These are phyloP conservation scores for Zeuzera pyrina DNA, from an alignment of 2,888 invertebrate species.

Conservation along the genomic window DNA sequence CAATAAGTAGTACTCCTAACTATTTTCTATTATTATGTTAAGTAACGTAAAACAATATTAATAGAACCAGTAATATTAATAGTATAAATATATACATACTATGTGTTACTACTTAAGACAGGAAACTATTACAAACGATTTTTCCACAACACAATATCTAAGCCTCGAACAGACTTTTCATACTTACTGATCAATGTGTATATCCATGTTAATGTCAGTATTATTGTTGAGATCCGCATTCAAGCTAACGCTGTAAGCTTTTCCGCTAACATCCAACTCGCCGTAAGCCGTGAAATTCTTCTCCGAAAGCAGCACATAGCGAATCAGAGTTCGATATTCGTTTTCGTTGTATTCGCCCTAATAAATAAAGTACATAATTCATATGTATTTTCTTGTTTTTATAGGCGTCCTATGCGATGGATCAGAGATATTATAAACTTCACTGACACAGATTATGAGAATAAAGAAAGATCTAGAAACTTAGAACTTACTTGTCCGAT, in stretches of 20 bases:
- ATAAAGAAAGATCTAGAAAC: too few species aligned
- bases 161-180: too few species aligned
- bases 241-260: constrained; percentile 78
- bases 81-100: too few species aligned
- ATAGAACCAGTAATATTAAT: too few species aligned
- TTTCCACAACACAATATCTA: too few species aligned
- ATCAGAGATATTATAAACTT: neutral
- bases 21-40: too few species aligned
- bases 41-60: too few species aligned
- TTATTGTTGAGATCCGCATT: constrained; percentile 77
- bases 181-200: constrained; percentile 86
- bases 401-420: neutral
- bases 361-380: constrained; percentile 3
- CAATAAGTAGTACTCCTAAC: too few species aligned
- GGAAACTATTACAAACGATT: neutral
- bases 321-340: constrained; percentile 77
- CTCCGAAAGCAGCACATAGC: constrained; percentile 74
- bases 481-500: constrained; percentile 76
- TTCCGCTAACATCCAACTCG: constrained; percentile 77
- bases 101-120: too few species aligned
- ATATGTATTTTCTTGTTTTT: neutral
- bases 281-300: constrained; percentile 76
- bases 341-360: constrained; percentile 77
- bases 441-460: neutral
- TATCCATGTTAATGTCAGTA: constrained; percentile 77